Evolutionary conservation across 2,113 vertebrate genomes (phyloP), one percentile per base, ranked within the genome.

Genomic region (Crypturellus undulatus): DNA sequence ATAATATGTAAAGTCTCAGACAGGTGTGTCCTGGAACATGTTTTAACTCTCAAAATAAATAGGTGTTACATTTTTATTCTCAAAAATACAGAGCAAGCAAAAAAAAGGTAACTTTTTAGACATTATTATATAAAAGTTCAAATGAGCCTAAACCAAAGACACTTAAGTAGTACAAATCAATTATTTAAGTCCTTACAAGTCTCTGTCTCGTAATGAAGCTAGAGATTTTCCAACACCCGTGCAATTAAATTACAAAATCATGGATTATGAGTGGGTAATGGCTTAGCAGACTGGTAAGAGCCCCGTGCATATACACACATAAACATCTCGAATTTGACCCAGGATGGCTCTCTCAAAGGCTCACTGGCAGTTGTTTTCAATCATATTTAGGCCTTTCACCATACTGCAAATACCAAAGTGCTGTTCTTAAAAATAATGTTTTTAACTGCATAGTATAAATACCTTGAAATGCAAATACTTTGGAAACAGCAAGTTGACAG

Each of bases 231-330:
- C 71, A 94, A 36, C 22, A 75, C 68, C 40, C 0, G 0, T 36
- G 89, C 70, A 91, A 92, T 91, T 76, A 93, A 84, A 87, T 54
- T 25, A 84, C 59, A 62, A 71, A 93, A 45, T 38, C 40, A 26
- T 25, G 87, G 87, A 49, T 77, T 69, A 2, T 25, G 68, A 82
- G 73, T 34, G 71, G 79, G 59, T 18, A 82, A 1, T 84, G 86
- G 65, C 91, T 87, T 60, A 54, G 79, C 3, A 81, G 88, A 67
- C 26, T 43, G 40, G 58, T 43, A n/a, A 12, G 47, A 77, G 62
- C 40, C 25, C 24, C 38, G 1, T 6, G 34, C 6, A 47, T 20
- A 52, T 24, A 38, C n/a, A 12, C 3, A 10, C 20, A 32, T 14
- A 12, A 3, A 10, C 20, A 32, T 14, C 38, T 62, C 14, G 26